Percentiles rank a stretch among this genome's conserved stretches.
These are phyloP conservation scores for Rhagoletis pomonella DNA, from an alignment of 1,140 invertebrate genomes.

Conservation along the genomic window DNA sequence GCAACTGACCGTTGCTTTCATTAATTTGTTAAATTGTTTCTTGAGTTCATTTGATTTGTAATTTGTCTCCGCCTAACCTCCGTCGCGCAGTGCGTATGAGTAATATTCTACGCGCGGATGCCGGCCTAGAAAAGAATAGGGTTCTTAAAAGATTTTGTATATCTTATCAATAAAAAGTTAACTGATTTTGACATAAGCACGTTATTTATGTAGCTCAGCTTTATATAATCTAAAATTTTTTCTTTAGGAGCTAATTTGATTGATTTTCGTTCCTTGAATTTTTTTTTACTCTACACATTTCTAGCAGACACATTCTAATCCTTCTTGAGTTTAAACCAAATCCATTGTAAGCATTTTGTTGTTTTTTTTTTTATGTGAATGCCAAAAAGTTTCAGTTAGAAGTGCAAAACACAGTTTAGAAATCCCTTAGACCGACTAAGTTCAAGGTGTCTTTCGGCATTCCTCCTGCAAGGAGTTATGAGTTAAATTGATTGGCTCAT, in stretches of 20 bases:
- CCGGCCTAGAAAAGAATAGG: not conserved
- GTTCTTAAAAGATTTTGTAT: not conserved
- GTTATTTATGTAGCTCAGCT: slow-evolving; percentile 15
- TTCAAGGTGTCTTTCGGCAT: too few species aligned
- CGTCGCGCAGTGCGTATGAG: slow-evolving; percentile 19
- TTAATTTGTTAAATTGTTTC: not conserved
- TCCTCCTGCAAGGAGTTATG: too few species aligned
- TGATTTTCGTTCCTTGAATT: not conserved
- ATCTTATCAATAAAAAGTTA: slow-evolving; percentile 3
- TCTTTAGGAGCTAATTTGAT: not conserved
- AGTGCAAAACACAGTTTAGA: too few species aligned
- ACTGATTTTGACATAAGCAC: not conserved
- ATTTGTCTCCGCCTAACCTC: not conserved
- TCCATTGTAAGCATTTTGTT: too few species aligned
- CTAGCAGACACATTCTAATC: too few species aligned
- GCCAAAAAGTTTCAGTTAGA: too few species aligned
- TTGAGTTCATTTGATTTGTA: not conserved
- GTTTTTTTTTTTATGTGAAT: too few species aligned
- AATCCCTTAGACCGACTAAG: too few species aligned
- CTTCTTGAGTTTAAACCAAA: too few species aligned
- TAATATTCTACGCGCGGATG: not conserved
- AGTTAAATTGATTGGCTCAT: too few species aligned
- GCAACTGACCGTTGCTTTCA: not conserved
- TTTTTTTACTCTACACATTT: too few species aligned
- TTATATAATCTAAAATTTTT: not conserved